Evolutionary conservation across 2,888 invertebrate species (phyloP), one percentile per base, ranked within the genome.

Genomic region (Corythucha ciliata): DNA sequence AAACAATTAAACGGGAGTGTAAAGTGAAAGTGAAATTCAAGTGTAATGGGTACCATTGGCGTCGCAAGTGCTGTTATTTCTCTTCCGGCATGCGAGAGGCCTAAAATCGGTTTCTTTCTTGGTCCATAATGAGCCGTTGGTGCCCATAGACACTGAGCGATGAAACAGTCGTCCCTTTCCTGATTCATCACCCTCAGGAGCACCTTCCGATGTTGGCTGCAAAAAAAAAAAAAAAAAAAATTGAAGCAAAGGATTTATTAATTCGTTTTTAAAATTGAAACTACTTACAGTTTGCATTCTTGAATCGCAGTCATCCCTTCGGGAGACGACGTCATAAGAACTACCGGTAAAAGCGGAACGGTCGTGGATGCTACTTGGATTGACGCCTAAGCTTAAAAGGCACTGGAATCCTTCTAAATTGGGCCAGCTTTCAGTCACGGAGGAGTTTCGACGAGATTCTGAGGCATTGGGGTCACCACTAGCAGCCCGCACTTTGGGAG

Each of bases 101-200:
- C 77, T 29, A 18, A 48, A 32, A 22, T 48, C 48, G 36, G 45
- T 21, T 18, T 74, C 76, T 50, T 74, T 75, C 68, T 67, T 76
- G 48, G 68, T 76, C 74, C 68, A 78, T 0, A 78, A 75, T 4
- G 74, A 76, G 2, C 79, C 78, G 55, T 72, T 73, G 8, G 78
- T 77, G 8, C 88, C 88, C 84, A 90, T 89, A 0, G 90, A 90
- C 56, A 88, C 83, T 1, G 89, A 90, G 60, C 90, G 77, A 63
- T 87, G 89, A 58, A 90, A 87, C 46, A 80, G 73, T 12, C 79
- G 71, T 50, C 74, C 74, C 61, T 72, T 74, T 10, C 67, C 67
- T 48, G 69, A 67, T 34, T 75, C 75, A 54, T 60, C 60, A 51
- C 58, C 58, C 10, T 53, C 51, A 44, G 49, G 39, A 14, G 18